Conservation (phyloP, 2,888 invertebrate genomes). For the Norana najaformis region DNA sequence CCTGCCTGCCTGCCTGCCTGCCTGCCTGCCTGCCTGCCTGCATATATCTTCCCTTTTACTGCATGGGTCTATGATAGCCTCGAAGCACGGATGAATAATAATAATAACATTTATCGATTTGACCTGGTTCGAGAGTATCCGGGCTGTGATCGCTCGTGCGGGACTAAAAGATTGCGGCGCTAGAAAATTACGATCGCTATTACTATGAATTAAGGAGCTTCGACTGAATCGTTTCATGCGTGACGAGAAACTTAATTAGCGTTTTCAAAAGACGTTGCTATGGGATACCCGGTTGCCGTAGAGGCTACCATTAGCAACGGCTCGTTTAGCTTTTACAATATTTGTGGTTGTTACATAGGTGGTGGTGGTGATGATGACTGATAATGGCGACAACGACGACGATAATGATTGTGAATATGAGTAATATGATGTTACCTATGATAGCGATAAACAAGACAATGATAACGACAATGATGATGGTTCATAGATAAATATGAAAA, state of each 20-base stretch:
- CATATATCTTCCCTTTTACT: neutral
- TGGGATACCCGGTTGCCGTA: neutral
- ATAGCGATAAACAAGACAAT: neutral
- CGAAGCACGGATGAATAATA: slow-evolving; percentile 10
- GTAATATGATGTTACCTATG: neutral
- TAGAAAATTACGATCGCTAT: neutral
- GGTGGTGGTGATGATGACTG: neutral
- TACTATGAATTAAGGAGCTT: neutral
- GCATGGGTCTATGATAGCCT: neutral
- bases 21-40: neutral
- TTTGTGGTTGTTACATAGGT: neutral
- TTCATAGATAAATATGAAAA: neutral
- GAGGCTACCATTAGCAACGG: neutral
- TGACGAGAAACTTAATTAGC: neutral
- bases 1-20: too few relatives aligned
- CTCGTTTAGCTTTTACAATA: neutral
- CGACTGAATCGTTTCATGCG: neutral
- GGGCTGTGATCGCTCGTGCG: neutral
- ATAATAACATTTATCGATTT: slow-evolving; percentile 9
- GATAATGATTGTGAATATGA: neutral
- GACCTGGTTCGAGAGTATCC: neutral
- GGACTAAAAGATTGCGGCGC: neutral
- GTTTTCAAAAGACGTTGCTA: neutral
- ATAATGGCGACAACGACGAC: neutral
- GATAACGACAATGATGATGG: neutral